Base-by-base conservation (phyloP, 2,113 vertebrate species). In the Scatophagus argus region DNA sequence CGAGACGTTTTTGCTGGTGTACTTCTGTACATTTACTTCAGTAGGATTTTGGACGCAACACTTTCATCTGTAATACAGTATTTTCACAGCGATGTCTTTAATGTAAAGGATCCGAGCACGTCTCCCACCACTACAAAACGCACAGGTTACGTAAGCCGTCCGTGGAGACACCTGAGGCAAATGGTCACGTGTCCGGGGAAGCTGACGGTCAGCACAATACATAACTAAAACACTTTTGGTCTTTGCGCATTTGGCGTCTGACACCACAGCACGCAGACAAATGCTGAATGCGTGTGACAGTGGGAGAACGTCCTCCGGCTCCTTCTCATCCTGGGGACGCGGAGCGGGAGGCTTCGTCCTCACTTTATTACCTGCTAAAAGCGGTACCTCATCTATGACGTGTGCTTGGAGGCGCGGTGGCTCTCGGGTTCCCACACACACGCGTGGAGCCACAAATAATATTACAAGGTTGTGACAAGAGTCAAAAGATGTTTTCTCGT, bases 301-400 rank as follows among this genome's bases (percentile, higher is more conserved):
- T 85, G 83, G 77, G 87, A 89, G 31, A 44, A 46, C 1, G 60
- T 47, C 59, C 25, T 34, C 21, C 56, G 21, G 69, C 61, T 65
- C 65, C 6, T 81, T 82, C 3, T 62, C 66, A 58, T 71, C 65
- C 7, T 39, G 62, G 84, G 77, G 56, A 49, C 58, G 67, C 56
- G 80, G 71, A 77, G 52, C 72, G 46, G 36, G 47, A 69, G 32
- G 52, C 54, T 54, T 12, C 23, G 38, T 46, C 13, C 5, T 58
- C 65, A 23, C 62, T 91, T 88, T 87, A 90, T 78, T 82, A 79
- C 81, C 70, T 86, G 88, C 69, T 75, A 86, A 74, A 86, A 65
- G 0, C 25, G 31, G 83, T 79, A 68, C 76, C 13, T 79, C 59
- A 4, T 25, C 74, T 2, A 19, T 10, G 39, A 58, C 41, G 65